Percentiles rank a stretch among this genome's conserved stretches.
Conservation (phyloP, 2,113 vertebrate genomes). For the Leptobrachium leishanense region DNA sequence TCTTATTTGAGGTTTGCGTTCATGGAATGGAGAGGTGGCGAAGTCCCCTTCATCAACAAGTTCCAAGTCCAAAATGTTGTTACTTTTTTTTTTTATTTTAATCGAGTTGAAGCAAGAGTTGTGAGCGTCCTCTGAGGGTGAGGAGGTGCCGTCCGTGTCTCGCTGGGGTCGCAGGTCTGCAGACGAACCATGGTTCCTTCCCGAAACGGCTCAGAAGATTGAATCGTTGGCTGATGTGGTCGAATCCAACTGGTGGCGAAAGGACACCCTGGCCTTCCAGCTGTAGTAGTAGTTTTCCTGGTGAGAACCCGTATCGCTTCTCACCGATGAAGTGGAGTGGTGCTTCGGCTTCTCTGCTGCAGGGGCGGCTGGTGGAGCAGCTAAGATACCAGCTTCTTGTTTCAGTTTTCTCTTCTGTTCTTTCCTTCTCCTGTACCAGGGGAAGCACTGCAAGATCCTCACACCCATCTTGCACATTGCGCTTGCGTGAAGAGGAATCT, state of each 20-base stretch:
- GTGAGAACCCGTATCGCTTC: slow-evolving; percentile 56
- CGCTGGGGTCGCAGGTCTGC: no score
- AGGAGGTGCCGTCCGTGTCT: not conserved
- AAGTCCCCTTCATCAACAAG: no score
- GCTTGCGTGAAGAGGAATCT: no score
- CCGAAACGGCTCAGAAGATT: slow-evolving; percentile 52
- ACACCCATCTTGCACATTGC: slow-evolving; percentile 79
- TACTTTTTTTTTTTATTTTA: not conserved
- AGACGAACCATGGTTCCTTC: no score
- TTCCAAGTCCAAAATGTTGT: no score
- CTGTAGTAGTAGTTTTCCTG: slow-evolving; percentile 74
- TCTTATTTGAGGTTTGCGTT: no score
- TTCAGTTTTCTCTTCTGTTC: slow-evolving; percentile 64
- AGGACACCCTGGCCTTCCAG: slow-evolving; percentile 80
- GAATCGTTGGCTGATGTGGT: slow-evolving; percentile 76
- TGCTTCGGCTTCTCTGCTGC: slow-evolving; percentile 28
- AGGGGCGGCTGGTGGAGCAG: not conserved
- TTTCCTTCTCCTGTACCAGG: slow-evolving; percentile 75
- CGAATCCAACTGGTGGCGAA: slow-evolving; percentile 84
- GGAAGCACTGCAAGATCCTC: slow-evolving; percentile 79
- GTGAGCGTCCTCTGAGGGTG: not conserved
- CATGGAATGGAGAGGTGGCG: no score
- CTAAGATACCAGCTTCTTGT: not conserved
- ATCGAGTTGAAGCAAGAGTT: not conserved
- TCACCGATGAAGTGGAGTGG: slow-evolving; percentile 56